These are phyloP conservation scores for Stylophora pistillata DNA, from an alignment of 64 coral and sea anemone species.

Conservation along the genomic window DNA sequence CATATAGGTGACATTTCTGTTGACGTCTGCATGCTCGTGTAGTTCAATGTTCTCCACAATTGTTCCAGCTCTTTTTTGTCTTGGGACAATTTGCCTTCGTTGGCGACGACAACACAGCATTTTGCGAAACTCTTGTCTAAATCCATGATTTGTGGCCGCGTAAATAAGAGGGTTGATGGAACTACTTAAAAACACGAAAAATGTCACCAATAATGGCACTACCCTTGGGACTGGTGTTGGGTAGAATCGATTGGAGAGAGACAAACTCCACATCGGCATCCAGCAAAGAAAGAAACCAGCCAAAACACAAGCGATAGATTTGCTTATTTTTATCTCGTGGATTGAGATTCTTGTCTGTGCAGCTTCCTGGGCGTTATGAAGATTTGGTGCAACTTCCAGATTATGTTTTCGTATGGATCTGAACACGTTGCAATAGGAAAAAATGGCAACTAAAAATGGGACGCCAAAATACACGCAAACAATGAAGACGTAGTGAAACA, in stretches of 20 bases:
- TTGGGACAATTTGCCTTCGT: neutral
- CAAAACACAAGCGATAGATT: neutral
- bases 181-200: slow-evolving; percentile 21
- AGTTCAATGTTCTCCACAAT: neutral
- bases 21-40: neutral
- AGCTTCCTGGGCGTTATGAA: neutral
- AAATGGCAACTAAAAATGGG: neutral
- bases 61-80: neutral
- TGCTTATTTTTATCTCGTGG: slow-evolving; percentile 25
- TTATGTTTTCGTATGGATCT: neutral
- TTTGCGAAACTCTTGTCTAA: slow-evolving; percentile 9
- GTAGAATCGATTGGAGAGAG: neutral
- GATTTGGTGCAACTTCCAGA: neutral
- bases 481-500: slow-evolving; percentile 8
- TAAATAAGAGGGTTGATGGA: slow-evolving; percentile 30
- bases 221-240: neutral
- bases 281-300: neutral
- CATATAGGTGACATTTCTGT: neutral
- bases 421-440: slow-evolving; percentile 12
- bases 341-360: neutral
- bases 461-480: slow-evolving; percentile 4
- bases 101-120: neutral
- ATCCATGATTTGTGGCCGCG: neutral
- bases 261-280: slow-evolving; percentile 19
- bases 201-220: neutral